Conservation (phyloP, 2,888 invertebrate genomes). For the Malachius bipustulatus region DNA sequence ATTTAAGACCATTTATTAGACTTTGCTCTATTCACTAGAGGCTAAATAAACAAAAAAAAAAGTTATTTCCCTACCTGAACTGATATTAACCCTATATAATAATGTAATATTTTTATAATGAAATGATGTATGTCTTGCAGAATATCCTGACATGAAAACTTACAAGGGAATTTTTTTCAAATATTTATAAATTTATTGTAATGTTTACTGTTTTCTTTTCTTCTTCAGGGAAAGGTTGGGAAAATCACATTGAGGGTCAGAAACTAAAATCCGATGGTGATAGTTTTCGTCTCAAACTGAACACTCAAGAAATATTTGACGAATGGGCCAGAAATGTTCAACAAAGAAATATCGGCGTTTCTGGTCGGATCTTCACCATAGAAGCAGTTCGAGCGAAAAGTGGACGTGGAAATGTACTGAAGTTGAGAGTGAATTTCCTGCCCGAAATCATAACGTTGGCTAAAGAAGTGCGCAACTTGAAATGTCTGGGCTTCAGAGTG, state of each 20-base stretch:
- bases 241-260: slow-evolving; percentile 97
- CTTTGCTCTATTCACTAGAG: too few species aligned
- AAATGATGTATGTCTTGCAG: too few species aligned
- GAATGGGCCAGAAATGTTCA: slow-evolving; percentile 95
- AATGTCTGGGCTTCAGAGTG: slow-evolving; percentile 91
- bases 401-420: slow-evolving; percentile 74
- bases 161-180: too few species aligned
- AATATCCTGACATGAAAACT: too few species aligned
- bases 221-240: slow-evolving; percentile 82
- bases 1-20: too few species aligned
- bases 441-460: slow-evolving; percentile 97
- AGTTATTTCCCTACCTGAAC: too few species aligned
- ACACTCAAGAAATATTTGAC: slow-evolving; percentile 95
- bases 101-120: too few species aligned
- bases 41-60: too few species aligned
- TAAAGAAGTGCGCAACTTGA: slow-evolving; percentile 95
- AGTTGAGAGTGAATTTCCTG: slow-evolving; percentile 86
- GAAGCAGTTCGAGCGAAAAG: slow-evolving; percentile 69
- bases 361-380: slow-evolving; percentile 88
- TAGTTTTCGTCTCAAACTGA: slow-evolving; percentile 90
- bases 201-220: too few species aligned
- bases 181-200: too few species aligned
- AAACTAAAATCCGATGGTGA: slow-evolving; percentile 96
- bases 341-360: slow-evolving; percentile 85
- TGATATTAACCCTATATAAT: too few species aligned